phyloP scores from a whole-genome alignment of 1,140 invertebrate genomes.

The Uloborus diversus region DNA sequence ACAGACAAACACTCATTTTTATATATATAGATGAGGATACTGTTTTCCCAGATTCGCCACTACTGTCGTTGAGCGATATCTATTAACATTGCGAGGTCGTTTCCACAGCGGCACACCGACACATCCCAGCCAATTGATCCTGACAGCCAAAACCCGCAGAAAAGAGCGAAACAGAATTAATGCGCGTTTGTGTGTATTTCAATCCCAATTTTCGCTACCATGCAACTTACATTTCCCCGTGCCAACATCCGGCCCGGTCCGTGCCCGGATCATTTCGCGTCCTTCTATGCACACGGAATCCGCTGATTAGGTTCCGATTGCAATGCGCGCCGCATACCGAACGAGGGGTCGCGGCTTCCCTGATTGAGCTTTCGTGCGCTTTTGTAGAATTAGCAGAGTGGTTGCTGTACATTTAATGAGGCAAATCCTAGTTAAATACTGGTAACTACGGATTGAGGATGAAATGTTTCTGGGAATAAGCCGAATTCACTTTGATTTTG shows the following conservation, averaged over 20 bases:
- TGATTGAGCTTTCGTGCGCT: conserved; percentile 30
- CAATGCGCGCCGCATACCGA: conserved; percentile 21
- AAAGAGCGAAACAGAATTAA: not conserved
- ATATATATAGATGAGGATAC: no score
- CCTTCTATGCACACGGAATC: conserved; percentile 30
- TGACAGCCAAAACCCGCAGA: conserved; percentile 6
- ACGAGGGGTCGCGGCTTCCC: not conserved
- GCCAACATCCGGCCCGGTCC: conserved; percentile 12
- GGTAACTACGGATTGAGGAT: not conserved
- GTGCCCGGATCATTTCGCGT: conserved; percentile 19
- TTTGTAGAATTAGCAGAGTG: conserved; percentile 30
- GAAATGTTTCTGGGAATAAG: no score
- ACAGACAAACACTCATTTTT: no score
- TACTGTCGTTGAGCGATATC: no score
- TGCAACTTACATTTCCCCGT: conserved; percentile 4
- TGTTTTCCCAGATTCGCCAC: no score
- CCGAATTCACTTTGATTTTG: no score
- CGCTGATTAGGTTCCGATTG: conserved; percentile 36
- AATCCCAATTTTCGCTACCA: no score
- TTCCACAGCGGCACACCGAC: no score
- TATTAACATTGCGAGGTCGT: no score
- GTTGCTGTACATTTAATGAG: conserved; percentile 15
- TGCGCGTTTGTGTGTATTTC: not conserved
- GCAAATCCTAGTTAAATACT: not conserved
- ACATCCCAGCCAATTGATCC: conserved; percentile 21